Evolutionary conservation across 2,113 vertebrate species (phyloP).

Genomic region (Hyperoodon ampullatus): DNA sequence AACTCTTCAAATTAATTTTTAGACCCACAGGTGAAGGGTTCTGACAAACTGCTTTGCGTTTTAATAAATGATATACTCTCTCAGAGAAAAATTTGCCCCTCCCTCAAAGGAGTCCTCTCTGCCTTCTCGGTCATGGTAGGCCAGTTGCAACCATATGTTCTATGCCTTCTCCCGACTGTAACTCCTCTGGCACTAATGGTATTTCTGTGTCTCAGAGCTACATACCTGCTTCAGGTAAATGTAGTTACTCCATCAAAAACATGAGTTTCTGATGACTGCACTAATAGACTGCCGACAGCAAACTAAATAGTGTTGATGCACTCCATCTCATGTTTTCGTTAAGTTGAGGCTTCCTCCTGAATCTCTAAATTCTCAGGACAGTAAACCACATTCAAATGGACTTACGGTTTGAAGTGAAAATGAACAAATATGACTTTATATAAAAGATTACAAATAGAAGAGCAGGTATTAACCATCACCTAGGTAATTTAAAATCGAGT

Average conservation of each 20-base stretch:
- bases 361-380: neutral
- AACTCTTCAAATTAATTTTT: constrained; percentile 21
- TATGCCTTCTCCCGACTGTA: neutral
- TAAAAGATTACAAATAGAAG: neutral
- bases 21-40: neutral
- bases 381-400: neutral
- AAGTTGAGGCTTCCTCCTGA: neutral
- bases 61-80: neutral
- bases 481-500: neutral
- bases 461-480: neutral
- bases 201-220: neutral
- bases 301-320: neutral
- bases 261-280: neutral
- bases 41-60: constrained; percentile 45
- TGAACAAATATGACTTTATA: neutral
- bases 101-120: neutral
- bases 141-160: neutral
- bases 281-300: neutral
- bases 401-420: neutral
- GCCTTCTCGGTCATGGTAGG: neutral
- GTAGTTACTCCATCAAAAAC: constrained; percentile 43
- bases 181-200: neutral
- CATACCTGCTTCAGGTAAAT: constrained; percentile 38
- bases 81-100: constrained; percentile 7
- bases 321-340: neutral